Base-by-base conservation (phyloP, 1,140 invertebrate species). In the Drosophila bifasciata region DNA sequence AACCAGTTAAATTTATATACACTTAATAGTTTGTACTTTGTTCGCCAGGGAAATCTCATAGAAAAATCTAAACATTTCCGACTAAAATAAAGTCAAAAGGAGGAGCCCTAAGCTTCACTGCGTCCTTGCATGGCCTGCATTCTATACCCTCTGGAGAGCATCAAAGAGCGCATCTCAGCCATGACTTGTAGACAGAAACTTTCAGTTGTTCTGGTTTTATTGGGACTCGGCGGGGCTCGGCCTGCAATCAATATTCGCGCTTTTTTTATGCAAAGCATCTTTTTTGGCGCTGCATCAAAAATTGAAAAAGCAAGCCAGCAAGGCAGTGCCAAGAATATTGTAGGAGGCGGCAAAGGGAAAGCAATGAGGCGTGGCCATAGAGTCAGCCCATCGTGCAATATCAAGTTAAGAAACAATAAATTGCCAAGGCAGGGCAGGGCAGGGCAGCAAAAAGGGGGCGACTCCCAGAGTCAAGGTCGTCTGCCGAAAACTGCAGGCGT, bases 351-450 rank as follows among this genome's bases (percentile, higher is more conserved):
- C 25, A 21, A 40, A 61, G 39, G 48, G 43, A 52, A 67, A 71
- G 77, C 78, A 72, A 73, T 79, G 74, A 69, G 77, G 83, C 81
- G 75, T 78, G 55, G 60, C 61, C 44, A 62, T 48, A 19, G 56
- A 25, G 7, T 52, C 56, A 58, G 63, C 53, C 52, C 73, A 67
- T 62, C 49, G 48, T 19, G 61, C 83, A 60, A 80, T 86, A 86
- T 85, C 77, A 68, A 86, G 76, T 80, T 86, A 70, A 59, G 76
- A 78, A 75, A 86, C 73, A 88, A 86, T 86, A 88, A 88, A 88
- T 88, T 78, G 64, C 62, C 68, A 61, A 45, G 61, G 64, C 53
- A 58, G 49, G 25, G 39, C 45, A 52, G 49, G 25, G 45, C 45
- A 48, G 40, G n/a, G n/a, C n/a, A n/a, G n/a, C n/a, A 50, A 39